Percentiles rank a stretch among this genome's conserved stretches.
Evolutionary conservation across 2,888 invertebrate species (phyloP).

Genomic region (Heliconius ethilla): DNA sequence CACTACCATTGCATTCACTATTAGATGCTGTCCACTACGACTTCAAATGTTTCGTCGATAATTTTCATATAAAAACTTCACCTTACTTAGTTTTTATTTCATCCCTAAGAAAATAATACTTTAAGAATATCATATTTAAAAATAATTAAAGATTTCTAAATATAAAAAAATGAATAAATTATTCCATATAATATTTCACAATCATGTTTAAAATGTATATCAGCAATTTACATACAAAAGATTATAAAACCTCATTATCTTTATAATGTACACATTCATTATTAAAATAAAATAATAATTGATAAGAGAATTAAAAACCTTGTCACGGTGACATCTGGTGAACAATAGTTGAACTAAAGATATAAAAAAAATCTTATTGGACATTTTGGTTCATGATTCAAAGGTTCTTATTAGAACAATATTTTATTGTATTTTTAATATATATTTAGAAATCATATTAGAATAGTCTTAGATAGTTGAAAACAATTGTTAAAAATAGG

Average conservation of each 20-base stretch:
- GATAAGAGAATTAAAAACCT: constrained; percentile 21
- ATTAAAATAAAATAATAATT: constrained; percentile 21
- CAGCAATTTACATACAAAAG: constrained; percentile 18
- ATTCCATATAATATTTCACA: neutral
- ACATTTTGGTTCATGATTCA: neutral
- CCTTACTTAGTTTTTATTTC: neutral
- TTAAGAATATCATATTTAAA: neutral
- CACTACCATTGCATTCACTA: too few species aligned
- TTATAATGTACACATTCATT: constrained; percentile 2
- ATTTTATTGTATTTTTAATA: neutral
- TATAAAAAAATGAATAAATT: neutral
- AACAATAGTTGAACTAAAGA: constrained; percentile 42
- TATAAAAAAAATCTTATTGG: constrained; percentile 25
- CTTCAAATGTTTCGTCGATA: neutral
- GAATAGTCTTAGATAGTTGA: too few species aligned
- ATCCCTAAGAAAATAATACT: neutral
- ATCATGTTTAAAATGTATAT: neutral
- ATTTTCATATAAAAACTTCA: too few species aligned
- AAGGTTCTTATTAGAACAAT: neutral
- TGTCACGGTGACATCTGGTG: constrained; percentile 48
- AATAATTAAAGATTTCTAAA: too few species aligned
- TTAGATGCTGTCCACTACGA: too few species aligned
- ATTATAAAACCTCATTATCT: constrained; percentile 25
- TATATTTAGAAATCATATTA: neutral
- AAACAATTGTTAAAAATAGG: neutral